Evolutionary conservation across 2,888 invertebrate genomes (phyloP), one percentile per base, ranked within the genome.

Genomic region (Incurvaria masculella): DNA sequence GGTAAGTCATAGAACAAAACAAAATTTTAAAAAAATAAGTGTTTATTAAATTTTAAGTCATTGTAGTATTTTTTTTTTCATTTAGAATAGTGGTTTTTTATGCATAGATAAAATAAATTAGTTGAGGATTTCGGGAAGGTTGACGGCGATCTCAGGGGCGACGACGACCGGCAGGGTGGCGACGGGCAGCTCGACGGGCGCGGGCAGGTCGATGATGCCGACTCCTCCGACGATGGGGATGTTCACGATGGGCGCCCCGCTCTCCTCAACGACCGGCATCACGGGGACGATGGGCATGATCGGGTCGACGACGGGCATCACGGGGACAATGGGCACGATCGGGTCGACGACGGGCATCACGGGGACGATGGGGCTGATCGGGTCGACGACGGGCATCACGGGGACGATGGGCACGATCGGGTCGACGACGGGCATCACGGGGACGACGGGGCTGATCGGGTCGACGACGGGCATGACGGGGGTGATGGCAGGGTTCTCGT

Each of bases 241-340:
- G 45, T 2, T 19, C 51, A 18, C 52, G 50, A 6, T 11, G 1
- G 45, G n/a, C n/a, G n/a, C n/a, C n/a, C n/a, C n/a, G n/a, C n/a
- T n/a, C 10, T 44, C 46, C 8, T 51, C 49, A 6, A 54, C 41
- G 21, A 42, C 47, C 17, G 47, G 42, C 5, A 11, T 40, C 20
- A 49, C 49, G 33, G 46, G 39, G 8, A 48, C 44, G 11, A 48
- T 19, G 16, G 42, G 11, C 5, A 2, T 47, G 33, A 48, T 51
- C 33, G 14, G 39, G 2, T 42, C 50, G 18, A 47, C 48, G n/a
- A 45, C 55, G 4, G 56, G 57, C 6, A 52, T 40, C 0, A 44
- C 50, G 21, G 57, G 48, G n/a, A 48, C 39, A 0, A 53, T 53
- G 8, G 53, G 21, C 4, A 44, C 48, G 19, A 45, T 27, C 1